Conservation (phyloP, 1,140 invertebrate genomes). For the Pachypeltis micranthus region DNA sequence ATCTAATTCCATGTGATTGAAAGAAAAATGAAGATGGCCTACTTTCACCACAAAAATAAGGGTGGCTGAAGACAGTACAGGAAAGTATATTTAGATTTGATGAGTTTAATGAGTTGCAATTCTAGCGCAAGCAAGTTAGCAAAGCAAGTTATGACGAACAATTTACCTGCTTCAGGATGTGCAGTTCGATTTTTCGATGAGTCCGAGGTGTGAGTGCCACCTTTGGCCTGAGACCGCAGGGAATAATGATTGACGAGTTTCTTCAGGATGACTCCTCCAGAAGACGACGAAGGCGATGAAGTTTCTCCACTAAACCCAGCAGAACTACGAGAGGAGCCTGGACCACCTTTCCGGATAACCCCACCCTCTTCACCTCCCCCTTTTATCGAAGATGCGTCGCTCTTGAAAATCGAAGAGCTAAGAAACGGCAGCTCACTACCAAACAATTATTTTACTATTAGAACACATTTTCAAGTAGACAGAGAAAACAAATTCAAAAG, state of each 20-base stretch:
- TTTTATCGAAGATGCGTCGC: not conserved
- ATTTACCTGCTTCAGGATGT: not conserved
- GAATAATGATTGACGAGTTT: constrained; percentile 20
- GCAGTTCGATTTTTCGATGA: not conserved
- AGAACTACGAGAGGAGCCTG: constrained; percentile 6
- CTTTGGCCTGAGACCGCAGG: constrained; percentile 18
- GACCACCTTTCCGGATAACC: not conserved
- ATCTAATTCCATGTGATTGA: too few species aligned
- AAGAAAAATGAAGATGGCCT: too few species aligned
- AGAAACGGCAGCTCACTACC: not conserved
- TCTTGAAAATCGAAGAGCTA: not conserved
- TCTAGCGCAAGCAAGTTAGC: too few species aligned
- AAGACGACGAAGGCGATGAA: constrained; percentile 1
- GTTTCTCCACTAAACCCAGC: not conserved
- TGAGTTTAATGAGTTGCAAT: too few species aligned
- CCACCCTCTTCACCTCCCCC: not conserved
- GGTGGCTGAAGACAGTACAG: too few species aligned
- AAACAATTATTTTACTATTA: too few species aligned
- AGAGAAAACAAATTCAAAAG: too few species aligned
- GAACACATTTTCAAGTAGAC: too few species aligned
- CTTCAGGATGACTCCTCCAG: not conserved
- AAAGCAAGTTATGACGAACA: too few species aligned
- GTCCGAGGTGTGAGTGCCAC: too few species aligned
- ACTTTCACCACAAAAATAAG: too few species aligned
- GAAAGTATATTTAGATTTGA: too few species aligned